Conservation (phyloP, 2,888 invertebrate genomes). For the Agrotis segetum region DNA sequence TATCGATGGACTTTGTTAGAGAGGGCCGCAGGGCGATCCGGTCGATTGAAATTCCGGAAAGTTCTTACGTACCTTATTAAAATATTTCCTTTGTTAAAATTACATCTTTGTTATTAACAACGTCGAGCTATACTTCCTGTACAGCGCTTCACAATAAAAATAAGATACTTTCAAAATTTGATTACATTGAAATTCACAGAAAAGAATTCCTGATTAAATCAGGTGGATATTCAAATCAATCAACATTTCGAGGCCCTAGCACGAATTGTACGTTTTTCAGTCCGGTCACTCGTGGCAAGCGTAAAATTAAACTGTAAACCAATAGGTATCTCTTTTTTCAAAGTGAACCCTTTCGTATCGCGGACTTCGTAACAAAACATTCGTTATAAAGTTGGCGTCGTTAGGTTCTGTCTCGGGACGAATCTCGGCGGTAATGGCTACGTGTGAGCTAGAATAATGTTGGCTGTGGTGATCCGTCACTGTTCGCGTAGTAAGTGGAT, state of each 20-base stretch:
- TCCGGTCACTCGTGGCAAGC: neutral
- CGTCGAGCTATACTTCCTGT: neutral
- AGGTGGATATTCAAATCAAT: slow-evolving; percentile 2
- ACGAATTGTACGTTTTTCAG: no score
- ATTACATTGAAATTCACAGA: no score
- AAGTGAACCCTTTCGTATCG: slow-evolving; percentile 46
- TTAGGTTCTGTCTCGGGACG: slow-evolving; percentile 30
- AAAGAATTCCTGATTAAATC: neutral
- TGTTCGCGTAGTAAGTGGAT: slow-evolving; percentile 30
- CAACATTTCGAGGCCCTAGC: neutral
- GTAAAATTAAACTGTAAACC: slow-evolving; percentile 14
- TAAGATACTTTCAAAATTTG: no score
- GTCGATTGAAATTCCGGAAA: slow-evolving; percentile 1
- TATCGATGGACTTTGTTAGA: neutral
- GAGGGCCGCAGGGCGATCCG: no score
- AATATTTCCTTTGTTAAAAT: neutral
- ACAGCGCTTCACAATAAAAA: neutral
- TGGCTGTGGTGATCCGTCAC: slow-evolving; percentile 43
- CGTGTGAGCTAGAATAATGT: slow-evolving; percentile 36
- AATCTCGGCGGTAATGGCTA: slow-evolving; percentile 34
- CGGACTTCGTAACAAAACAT: slow-evolving; percentile 42
- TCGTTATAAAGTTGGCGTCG: slow-evolving; percentile 52
- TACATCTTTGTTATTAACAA: no score
- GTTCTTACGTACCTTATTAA: neutral
- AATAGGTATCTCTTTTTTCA: slow-evolving; percentile 33